These are phyloP conservation scores for Falco berigora DNA, from an alignment of 2,797 vertebrate species.

Conservation along the genomic window DNA sequence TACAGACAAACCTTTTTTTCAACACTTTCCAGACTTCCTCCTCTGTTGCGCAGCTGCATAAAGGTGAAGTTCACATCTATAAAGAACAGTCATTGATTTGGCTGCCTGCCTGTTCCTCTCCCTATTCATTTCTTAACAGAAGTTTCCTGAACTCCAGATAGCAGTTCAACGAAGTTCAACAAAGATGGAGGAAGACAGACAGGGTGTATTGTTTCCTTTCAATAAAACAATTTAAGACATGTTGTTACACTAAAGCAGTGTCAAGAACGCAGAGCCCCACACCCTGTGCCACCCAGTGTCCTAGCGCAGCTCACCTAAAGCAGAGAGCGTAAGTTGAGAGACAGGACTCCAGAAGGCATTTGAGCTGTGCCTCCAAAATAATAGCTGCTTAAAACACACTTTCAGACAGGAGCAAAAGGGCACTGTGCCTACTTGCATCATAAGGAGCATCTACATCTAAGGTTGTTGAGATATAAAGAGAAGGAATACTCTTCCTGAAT, in stretches of 20 bases:
- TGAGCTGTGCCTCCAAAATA: not conserved
- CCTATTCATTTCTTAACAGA: constrained; percentile 26
- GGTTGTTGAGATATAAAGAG: not conserved
- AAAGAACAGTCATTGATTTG: constrained; percentile 9
- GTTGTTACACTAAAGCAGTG: not conserved
- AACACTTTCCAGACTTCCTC: not conserved
- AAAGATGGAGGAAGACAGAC: not conserved
- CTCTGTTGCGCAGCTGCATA: not conserved
- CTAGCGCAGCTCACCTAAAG: not conserved
- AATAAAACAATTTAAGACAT: not conserved
- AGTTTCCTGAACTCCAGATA: constrained; percentile 51
- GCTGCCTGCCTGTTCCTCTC: constrained; percentile 30
- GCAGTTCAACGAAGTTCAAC: not conserved
- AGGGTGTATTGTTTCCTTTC: constrained; percentile 11
- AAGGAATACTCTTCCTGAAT: not conserved
- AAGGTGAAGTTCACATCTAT: constrained; percentile 50
- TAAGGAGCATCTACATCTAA: not conserved
- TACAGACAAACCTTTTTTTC: not conserved
- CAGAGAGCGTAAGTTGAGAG: rapidly evolving
- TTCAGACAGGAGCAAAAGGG: not conserved
- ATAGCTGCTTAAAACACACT: not conserved
- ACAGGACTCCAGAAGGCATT: not conserved
- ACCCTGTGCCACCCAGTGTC: not conserved
- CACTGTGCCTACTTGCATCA: not conserved
- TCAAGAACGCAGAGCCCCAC: not conserved